Base-by-base conservation (phyloP, 2,113 vertebrate genomes). In the Misgurnus mizolepis region DNA sequence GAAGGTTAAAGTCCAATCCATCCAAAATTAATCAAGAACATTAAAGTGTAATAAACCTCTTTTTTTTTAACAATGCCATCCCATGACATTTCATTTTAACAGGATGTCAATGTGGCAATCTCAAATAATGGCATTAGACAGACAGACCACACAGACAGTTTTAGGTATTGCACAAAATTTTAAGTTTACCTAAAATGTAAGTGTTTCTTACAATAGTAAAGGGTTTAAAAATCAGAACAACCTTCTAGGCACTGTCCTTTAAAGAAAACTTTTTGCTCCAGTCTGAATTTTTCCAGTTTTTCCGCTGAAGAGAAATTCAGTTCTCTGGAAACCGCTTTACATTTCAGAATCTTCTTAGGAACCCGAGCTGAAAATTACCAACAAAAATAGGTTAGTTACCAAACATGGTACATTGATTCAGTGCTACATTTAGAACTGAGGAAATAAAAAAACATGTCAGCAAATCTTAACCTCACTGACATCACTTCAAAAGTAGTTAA, bases 201-300 rank as follows among this genome's bases (percentile, higher is more conserved):
- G 27, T 34, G 27, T 43, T 49, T 9, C 11, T 18, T 34, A 65
- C 39, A 65, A 39, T 40, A 11, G 3, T 34, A 22, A 5, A 64
- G 40, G 45, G 61, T 65, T 15, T n/a, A 67, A 75, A 8, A 65
- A 70, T 9, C 15, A 50, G 41, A 27, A 76, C 3, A 93, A 99
- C 98, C 98, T 98, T 99, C 98, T 93, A 99, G 90, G 93, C 98
- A 99, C 84, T 99, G 98, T 83, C 98, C 97, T 93, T 98, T 98
- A 92, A 99, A 99, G 93, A 96, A 98, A 87, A 99, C 97, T 91
- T 99, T 99, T 90, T 99, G 98, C 90, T 99, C 98, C 93, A 99
- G 92, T 67, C 97, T 90, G 89, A 99, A 99, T 90, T 99, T 99
- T 90, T 99, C 97, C 95, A 99, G 95, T 85, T 99, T 97, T 89